Evolutionary conservation across 2,888 invertebrate species (phyloP).

Genomic region (Eupelmus urozonus): DNA sequence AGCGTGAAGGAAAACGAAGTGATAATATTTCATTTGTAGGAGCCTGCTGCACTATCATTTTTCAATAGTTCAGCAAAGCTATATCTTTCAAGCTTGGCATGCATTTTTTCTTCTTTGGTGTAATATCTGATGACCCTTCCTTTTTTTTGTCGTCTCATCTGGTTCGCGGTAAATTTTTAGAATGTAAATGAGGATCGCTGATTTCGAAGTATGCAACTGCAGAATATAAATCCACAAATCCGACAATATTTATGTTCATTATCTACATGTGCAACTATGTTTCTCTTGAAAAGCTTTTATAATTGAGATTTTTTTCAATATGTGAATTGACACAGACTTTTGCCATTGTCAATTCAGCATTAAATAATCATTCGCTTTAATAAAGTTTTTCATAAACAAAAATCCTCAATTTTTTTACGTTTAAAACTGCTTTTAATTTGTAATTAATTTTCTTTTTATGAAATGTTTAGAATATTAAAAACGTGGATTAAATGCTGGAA

Average conservation of each 20-base stretch:
- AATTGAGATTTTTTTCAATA: background rate
- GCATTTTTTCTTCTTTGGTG: slow-evolving; percentile 47
- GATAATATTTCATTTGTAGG: slow-evolving; percentile 73
- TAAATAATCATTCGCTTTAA: too few relatives aligned
- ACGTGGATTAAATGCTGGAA: too few relatives aligned
- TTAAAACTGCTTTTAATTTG: too few relatives aligned
- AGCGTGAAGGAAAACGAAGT: slow-evolving; percentile 62
- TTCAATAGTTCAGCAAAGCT: slow-evolving; percentile 72
- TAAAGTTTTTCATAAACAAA: too few relatives aligned
- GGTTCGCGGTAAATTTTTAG: slow-evolving; percentile 70
- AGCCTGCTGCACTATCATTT: slow-evolving; percentile 69
- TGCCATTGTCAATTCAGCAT: too few relatives aligned
- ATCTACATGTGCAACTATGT: slow-evolving; percentile 62
- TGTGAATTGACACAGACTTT: too few relatives aligned
- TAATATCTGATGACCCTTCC: too few relatives aligned
- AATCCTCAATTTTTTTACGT: too few relatives aligned
- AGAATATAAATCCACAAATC: slow-evolving; percentile 75
- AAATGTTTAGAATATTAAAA: too few relatives aligned
- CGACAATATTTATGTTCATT: slow-evolving; percentile 74
- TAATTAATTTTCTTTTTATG: too few relatives aligned
- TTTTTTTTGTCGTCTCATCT: slow-evolving; percentile 59
- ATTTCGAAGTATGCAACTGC: slow-evolving; percentile 64
- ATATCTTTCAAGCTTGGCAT: slow-evolving; percentile 67
- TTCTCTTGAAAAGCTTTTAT: background rate
- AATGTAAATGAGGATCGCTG: slow-evolving; percentile 75